Evolutionary conservation across 2,888 invertebrate species (phyloP), one percentile per base, ranked within the genome.

Genomic region (Cataglyphis livida): DNA sequence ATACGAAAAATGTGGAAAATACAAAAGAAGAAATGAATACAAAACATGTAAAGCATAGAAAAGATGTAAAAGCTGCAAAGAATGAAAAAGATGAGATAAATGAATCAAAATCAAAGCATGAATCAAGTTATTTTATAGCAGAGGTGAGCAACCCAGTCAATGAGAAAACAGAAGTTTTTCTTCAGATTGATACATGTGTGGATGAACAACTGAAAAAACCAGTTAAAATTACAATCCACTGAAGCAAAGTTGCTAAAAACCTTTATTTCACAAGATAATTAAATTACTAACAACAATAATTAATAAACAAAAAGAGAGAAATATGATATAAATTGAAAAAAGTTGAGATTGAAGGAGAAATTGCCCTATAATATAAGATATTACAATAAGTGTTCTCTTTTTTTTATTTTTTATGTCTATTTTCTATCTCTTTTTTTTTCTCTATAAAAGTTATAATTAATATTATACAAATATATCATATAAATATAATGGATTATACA

Each of bases 51-150:
- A 10, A 35, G 21, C 5, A 18, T 4, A 62, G 57, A 18, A 25
- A 38, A 15, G 44, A 54, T 6, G 9, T n/a, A 41, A 2, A 28
- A 0, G 10, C 0, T 3, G 12, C 51, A n/a, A 21, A 51, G 18
- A 12, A 57, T 38, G 25, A 65, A 9, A 25, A 18, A 1, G 32
- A 41, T 51, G 10, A 21, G 59, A 44, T 4, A n/a, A 44, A 51
- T 41, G 10, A 44, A 21, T 48, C 51, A 9, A 41, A 83, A 10
- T 48, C 51, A 9, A 41, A 83, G 10, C 59, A 35, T 9, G 81
- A 87, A 57, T 41, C 79, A 18, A 83, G 73, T 21, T 92, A 89
- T 38, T 92, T 92, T 38, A 91, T 92, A 64, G 92, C 92, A 0
- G 79, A 90, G 12, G 79, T 92, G 15, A 78, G 83, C 18, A 88